Conservation (phyloP, 2,113 vertebrate species). For the Oryzias javanicus region DNA sequence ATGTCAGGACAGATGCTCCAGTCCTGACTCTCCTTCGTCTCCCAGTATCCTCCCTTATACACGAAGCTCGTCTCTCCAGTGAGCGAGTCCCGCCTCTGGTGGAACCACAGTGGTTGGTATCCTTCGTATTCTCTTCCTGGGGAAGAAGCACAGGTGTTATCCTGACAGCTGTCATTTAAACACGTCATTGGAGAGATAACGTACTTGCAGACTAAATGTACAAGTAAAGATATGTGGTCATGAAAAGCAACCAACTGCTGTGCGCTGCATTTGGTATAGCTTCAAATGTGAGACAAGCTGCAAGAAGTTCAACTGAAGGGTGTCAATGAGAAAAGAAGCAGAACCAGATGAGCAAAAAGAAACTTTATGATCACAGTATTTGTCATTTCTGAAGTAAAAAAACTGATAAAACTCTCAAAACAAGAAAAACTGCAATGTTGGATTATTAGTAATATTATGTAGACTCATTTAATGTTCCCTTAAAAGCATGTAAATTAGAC, state of each 20-base stretch:
- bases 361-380: no score
- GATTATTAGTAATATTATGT: background rate
- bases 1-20: conserved; percentile 90
- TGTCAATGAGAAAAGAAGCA: conserved; percentile 6
- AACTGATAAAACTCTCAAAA: conserved; percentile 4
- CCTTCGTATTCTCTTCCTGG: conserved; percentile 86
- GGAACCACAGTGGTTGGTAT: conserved; percentile 92
- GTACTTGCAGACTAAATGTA: conserved; percentile 31
- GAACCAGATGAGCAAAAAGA: conserved; percentile 3
- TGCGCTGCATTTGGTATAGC: conserved; percentile 28
- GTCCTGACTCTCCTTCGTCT: conserved; percentile 90
- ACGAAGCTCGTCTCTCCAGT: conserved; percentile 88
- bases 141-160: conserved; percentile 11
- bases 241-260: conserved; percentile 29
- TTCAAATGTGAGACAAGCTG: conserved; percentile 23
- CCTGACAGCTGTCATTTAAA: background rate
- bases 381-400: conserved; percentile 5
- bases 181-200: conserved; percentile 12
- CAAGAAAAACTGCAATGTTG: conserved; percentile 4
- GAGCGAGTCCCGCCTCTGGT: conserved; percentile 84
- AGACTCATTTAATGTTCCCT: background rate
- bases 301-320: conserved; percentile 2
- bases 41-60: conserved; percentile 98
- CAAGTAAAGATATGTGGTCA: conserved; percentile 18
- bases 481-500: background rate